Evolutionary conservation across 1,140 invertebrate species (phyloP).

Genomic region (Drosophila chauvacae): DNA sequence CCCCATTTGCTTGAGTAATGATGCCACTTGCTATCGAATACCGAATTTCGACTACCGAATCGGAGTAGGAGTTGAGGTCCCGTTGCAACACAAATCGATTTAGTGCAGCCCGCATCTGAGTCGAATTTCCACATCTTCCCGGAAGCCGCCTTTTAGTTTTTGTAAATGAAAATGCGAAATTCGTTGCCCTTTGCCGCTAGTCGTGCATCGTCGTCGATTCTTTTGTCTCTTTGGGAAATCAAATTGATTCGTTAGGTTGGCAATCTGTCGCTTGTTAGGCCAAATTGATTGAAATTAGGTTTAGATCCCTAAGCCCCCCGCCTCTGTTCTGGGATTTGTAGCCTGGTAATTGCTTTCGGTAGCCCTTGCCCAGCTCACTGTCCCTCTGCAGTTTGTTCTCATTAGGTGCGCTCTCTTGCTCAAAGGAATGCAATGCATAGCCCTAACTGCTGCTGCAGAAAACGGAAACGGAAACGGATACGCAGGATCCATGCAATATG

Average conservation of each 20-base stretch:
- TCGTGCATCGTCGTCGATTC: constrained; percentile 17
- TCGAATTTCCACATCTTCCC: constrained; percentile 34
- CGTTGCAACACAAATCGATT: constrained; percentile 57
- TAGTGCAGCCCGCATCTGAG: constrained; percentile 30
- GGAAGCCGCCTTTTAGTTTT: constrained; percentile 57
- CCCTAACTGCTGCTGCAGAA: constrained; percentile 3
- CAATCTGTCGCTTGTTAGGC: constrained; percentile 78
- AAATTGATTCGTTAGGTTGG: constrained; percentile 74
- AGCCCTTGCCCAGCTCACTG: neutral
- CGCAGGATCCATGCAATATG: constrained; percentile 16
- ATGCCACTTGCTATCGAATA: constrained; percentile 64
- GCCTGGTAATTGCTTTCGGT: constrained; percentile 58
- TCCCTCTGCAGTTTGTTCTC: constrained; percentile 27
- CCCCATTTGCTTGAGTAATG: constrained; percentile 80
- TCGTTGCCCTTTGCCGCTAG: constrained; percentile 43
- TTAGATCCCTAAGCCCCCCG: constrained; percentile 22
- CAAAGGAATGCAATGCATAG: constrained; percentile 37
- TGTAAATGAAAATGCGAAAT: constrained; percentile 74
- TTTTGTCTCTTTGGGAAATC: constrained; percentile 50
- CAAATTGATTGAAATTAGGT: constrained; percentile 79
- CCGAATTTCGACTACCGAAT: constrained; percentile 5
- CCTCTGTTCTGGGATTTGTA: constrained; percentile 37
- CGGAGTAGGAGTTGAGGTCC: neutral
- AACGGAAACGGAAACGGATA: constrained; percentile 1
- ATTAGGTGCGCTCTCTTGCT: constrained; percentile 20